Evolutionary conservation across 2,888 invertebrate genomes (phyloP), one percentile per base, ranked within the genome.

Genomic region (Petrolisthes cinctipes): DNA sequence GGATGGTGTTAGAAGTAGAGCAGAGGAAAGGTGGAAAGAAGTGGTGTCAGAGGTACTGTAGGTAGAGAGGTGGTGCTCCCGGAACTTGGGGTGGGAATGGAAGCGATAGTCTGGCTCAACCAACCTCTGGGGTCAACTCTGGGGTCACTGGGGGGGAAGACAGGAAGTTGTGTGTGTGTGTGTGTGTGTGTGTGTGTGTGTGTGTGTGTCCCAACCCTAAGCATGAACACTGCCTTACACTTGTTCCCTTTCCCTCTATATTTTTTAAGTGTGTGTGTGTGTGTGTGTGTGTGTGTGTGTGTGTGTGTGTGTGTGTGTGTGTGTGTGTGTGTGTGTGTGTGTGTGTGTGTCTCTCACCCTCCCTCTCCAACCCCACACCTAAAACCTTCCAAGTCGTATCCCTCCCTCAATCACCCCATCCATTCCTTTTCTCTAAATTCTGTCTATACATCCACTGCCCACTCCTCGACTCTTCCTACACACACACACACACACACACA

Each of bases 131-230:
- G 37, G 37, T 37, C 37, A 37, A 37, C 37, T 37, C 2, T 37
- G 37, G 37, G 37, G 37, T 37, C 37, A 37, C 37, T 37, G 37
- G 37, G 37, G n/a, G 3, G 23, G 54, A 73, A 51, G 56, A 51
- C n/a, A 20, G n/a, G 17, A n/a, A n/a, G n/a, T 54, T 53, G n/a
- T 53, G 17, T 17, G 23, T n/a, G n/a, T n/a, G n/a, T n/a, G n/a
- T n/a, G n/a, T n/a, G 76, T 76, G 76, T 76, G 76, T 76, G 76
- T 76, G 76, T 76, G 51, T 7, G 37, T 23, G 76, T 76, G 53
- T 76, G 53, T 53, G 53, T 23, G 1, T 80, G 61, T 4, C 20
- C 23, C 56, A 23, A 14, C 80, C 9, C 11, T 23, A 11, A 57
- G 9, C 75, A 75, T 9, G 20, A 20, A 57, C 54, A 56, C 11